phyloP scores from a whole-genome alignment of 2,113 vertebrate genomes.

The Ginglymostoma cirratum region DNA sequence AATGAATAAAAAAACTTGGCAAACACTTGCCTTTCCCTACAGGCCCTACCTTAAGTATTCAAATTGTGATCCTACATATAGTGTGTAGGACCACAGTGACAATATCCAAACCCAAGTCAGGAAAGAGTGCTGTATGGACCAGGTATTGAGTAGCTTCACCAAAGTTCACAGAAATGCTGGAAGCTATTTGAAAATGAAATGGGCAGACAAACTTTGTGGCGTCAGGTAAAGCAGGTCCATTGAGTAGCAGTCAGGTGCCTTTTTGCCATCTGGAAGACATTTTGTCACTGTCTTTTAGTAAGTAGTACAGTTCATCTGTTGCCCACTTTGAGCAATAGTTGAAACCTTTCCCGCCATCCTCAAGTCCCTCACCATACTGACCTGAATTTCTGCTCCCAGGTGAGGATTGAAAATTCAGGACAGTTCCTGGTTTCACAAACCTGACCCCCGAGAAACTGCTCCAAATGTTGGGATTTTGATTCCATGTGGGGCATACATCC shows the following conservation, averaged over 20 bases:
- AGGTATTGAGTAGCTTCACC: neutral
- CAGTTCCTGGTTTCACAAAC: too few species aligned
- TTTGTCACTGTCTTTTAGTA: too few species aligned
- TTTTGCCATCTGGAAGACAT: neutral
- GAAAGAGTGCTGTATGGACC: neutral
- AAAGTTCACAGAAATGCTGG: neutral
- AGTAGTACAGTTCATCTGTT: too few species aligned
- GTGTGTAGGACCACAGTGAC: neutral
- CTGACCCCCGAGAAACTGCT: too few species aligned
- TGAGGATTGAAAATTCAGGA: too few species aligned
- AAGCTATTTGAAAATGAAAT: neutral
- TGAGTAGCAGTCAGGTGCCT: neutral
- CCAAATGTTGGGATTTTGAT: too few species aligned
- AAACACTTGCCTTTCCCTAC: neutral
- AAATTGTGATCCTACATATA: neutral
- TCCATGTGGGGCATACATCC: too few species aligned
- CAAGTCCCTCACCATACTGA: too few species aligned
- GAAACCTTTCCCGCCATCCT: too few species aligned
- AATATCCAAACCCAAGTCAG: neutral
- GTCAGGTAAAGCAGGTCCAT: neutral
- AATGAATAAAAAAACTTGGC: too few species aligned
- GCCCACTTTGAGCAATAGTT: too few species aligned
- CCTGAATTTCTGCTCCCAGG: too few species aligned
- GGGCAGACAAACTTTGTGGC: neutral
- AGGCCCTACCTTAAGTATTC: neutral